A percentile compares a stretch with the other conserved stretches of the same genome.
Evolutionary conservation across 1,140 invertebrate genomes (phyloP).

Genomic region (Drosophila orena): DNA sequence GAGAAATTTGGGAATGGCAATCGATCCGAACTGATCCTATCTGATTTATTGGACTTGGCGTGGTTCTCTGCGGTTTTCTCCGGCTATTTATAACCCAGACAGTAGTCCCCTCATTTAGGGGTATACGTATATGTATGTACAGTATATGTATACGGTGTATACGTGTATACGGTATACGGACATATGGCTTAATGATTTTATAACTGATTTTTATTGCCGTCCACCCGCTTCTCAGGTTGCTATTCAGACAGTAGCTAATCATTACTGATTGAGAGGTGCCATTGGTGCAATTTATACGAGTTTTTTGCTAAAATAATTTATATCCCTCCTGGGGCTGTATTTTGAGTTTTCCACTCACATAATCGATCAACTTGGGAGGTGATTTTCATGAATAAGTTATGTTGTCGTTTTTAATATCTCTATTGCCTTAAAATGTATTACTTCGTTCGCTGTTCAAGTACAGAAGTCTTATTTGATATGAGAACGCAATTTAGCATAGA

Average conservation of each 20-base stretch:
- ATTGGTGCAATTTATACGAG: slow-evolving; percentile 1
- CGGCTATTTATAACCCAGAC: slow-evolving; percentile 40
- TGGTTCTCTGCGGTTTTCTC: slow-evolving; percentile 21
- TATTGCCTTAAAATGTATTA: background rate
- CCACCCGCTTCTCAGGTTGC: slow-evolving; percentile 27
- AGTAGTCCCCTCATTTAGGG: slow-evolving; percentile 18
- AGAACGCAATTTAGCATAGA: background rate
- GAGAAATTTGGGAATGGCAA: slow-evolving; percentile 7
- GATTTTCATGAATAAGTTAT: background rate
- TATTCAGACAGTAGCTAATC: slow-evolving; percentile 5
- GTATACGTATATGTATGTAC: background rate
- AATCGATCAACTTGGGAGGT: slow-evolving; percentile 2
- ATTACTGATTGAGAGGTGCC: slow-evolving; percentile 17
- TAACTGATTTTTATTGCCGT: slow-evolving; percentile 40
- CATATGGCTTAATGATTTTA: slow-evolving; percentile 44
- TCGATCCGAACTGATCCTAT: slow-evolving; percentile 7
- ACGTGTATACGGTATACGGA: background rate
- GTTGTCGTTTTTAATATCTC: background rate
- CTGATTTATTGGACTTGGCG: slow-evolving; percentile 26
- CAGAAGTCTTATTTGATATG: background rate
- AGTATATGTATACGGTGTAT: background rate
- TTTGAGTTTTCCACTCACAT: slow-evolving; percentile 2
- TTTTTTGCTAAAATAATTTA: slow-evolving; percentile 26
- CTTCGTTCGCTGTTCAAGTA: background rate
- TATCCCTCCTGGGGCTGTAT: slow-evolving; percentile 22